phyloP scores from a whole-genome alignment of 2,113 vertebrate genomes.

The Okapia johnstoni region DNA sequence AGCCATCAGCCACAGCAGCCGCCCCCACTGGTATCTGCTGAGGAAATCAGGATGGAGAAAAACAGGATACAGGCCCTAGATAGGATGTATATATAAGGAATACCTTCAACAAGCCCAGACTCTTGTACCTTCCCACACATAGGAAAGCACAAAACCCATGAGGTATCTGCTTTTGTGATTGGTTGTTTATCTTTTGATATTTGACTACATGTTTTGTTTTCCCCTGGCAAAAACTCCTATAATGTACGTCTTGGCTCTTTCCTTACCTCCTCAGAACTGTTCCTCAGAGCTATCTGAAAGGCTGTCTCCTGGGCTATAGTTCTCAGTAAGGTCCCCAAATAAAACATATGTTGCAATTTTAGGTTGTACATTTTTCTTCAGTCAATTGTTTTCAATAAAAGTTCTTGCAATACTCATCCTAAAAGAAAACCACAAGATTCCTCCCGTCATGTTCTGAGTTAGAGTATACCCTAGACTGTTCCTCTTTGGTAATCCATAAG shows the following conservation, averaged over 20 bases:
- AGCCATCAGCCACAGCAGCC: neutral
- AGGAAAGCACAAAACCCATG: neutral
- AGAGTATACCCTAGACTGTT: neutral
- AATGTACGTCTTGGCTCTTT: neutral
- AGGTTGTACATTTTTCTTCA: neutral
- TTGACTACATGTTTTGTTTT: neutral
- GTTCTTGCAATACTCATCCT: neutral
- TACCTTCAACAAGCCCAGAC: neutral
- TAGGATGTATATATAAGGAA: neutral
- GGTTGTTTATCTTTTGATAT: neutral
- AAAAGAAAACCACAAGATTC: neutral
- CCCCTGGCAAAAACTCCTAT: neutral
- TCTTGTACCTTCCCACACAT: neutral
- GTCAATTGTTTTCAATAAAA: neutral
- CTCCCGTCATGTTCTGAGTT: neutral
- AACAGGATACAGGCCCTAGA: neutral
- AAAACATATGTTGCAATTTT: neutral
- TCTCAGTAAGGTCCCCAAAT: neutral
- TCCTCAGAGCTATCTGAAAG: neutral
- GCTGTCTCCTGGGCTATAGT: neutral
- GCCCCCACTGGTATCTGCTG: neutral
- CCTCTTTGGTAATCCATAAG: neutral
- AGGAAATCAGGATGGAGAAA: neutral
- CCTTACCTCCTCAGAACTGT: neutral
- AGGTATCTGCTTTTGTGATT: neutral